Conservation (phyloP, 2,797 vertebrate species). For the Sebastolobus alascanus region DNA sequence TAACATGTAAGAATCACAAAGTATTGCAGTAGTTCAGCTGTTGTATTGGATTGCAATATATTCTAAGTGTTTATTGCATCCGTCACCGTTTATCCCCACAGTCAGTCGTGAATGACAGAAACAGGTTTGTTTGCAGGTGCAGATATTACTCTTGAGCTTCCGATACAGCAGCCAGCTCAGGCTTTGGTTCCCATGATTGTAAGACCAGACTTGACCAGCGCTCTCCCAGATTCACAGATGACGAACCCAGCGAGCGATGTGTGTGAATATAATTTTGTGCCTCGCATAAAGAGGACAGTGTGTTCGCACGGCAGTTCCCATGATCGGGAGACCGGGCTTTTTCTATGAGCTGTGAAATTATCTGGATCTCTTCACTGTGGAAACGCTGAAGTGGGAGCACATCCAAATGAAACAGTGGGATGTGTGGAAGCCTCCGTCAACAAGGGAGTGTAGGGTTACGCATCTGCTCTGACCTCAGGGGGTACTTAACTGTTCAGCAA, state of each 20-base stretch:
- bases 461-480: slow-evolving; percentile 76
- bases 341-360: slow-evolving; percentile 77
- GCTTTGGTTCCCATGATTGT: slow-evolving; percentile 50
- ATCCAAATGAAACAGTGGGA: slow-evolving; percentile 73
- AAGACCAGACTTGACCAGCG: slow-evolving; percentile 28
- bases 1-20: neutral
- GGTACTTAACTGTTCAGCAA: slow-evolving; percentile 63
- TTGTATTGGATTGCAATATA: neutral
- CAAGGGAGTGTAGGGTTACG: slow-evolving; percentile 69
- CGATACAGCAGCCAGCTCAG: slow-evolving; percentile 41
- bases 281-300: slow-evolving; percentile 65
- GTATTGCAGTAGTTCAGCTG: neutral
- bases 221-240: slow-evolving; percentile 57
- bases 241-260: slow-evolving; percentile 56
- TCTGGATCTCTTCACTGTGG: slow-evolving; percentile 67
- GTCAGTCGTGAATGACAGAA: slow-evolving; percentile 40
- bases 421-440: slow-evolving; percentile 64
- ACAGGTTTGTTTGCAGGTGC: slow-evolving; percentile 51
- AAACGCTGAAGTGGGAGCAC: slow-evolving; percentile 61
- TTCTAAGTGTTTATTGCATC: slow-evolving; percentile 26
- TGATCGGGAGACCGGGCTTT: slow-evolving; percentile 54
- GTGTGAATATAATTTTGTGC: slow-evolving; percentile 63
- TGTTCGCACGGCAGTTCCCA: slow-evolving; percentile 66
- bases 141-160: slow-evolving; percentile 22
- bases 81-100: neutral